Conservation (phyloP, 2,797 vertebrate species). For the Sebastes hubbsi region DNA sequence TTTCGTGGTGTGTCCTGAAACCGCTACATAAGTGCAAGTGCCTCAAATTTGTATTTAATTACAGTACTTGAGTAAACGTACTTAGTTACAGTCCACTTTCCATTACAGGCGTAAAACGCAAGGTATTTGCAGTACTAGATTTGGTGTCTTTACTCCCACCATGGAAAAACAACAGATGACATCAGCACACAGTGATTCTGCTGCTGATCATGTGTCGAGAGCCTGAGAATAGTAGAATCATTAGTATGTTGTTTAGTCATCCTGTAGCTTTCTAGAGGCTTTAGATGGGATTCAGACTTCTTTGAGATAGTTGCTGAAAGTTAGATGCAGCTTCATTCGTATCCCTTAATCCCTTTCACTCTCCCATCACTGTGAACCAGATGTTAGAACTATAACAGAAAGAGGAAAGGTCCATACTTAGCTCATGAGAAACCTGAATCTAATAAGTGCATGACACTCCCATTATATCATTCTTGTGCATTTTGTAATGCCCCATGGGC, state of each 20-base stretch:
- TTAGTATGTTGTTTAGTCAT: background rate
- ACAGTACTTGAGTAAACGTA: too few relatives aligned
- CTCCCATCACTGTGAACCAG: constrained; percentile 1
- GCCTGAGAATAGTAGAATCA: background rate
- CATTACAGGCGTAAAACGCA: too few relatives aligned
- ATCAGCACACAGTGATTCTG: background rate
- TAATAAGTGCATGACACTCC: constrained; percentile 64
- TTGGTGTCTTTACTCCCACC: background rate
- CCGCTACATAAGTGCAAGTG: background rate
- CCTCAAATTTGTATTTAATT: too few relatives aligned
- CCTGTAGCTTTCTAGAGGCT: background rate
- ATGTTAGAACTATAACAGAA: background rate
- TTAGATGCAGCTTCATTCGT: background rate
- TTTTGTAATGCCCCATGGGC: constrained; percentile 63
- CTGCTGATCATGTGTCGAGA: background rate
- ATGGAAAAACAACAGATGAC: background rate
- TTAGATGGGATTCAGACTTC: background rate
- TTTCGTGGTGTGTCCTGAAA: background rate
- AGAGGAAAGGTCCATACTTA: constrained; percentile 2
- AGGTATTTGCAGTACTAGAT: background rate
- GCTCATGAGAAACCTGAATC: constrained; percentile 65
- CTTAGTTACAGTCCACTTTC: too few relatives aligned
- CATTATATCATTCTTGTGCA: constrained; percentile 59
- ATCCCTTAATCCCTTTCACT: background rate
- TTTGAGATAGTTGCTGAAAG: background rate